phyloP scores from a whole-genome alignment of 2,113 vertebrate species.

The Paracanthobrama guichenoti region DNA sequence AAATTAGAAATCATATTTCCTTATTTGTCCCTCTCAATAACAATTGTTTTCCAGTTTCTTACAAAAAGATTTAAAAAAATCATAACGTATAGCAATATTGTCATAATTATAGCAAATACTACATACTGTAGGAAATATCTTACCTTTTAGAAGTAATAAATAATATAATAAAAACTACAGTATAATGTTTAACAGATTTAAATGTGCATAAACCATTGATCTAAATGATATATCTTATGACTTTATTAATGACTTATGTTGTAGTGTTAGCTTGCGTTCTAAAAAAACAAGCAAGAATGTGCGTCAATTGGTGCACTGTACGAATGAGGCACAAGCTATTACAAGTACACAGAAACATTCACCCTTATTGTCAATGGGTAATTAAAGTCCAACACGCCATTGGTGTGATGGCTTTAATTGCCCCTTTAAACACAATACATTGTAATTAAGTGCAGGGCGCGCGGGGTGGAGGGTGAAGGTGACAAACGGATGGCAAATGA shows the following conservation, averaged over 20 bases:
- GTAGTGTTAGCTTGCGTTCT: background rate
- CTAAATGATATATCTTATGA: background rate
- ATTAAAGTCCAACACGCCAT: conserved; percentile 50
- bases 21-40: too few relatives aligned
- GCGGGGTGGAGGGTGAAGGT: conserved; percentile 54
- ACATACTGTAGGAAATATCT: background rate
- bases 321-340: conserved; percentile 22
- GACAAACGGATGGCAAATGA: conserved; percentile 62
- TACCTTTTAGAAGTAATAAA: too few relatives aligned
- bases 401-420: conserved; percentile 55
- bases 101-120: background rate
- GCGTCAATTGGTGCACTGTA: background rate
- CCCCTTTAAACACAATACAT: conserved; percentile 52
- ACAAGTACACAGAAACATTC: conserved; percentile 38
- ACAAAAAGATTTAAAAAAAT: background rate
- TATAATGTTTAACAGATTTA: background rate
- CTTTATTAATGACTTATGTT: background rate
- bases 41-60: background rate
- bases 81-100: too few relatives aligned
- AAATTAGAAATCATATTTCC: too few relatives aligned
- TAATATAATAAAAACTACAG: background rate
- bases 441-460: conserved; percentile 52
- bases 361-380: conserved; percentile 48
- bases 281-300: background rate
- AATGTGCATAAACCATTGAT: background rate